These are phyloP conservation scores for Calycopis cecrops DNA, from an alignment of 1,140 invertebrate species.

Conservation along the genomic window DNA sequence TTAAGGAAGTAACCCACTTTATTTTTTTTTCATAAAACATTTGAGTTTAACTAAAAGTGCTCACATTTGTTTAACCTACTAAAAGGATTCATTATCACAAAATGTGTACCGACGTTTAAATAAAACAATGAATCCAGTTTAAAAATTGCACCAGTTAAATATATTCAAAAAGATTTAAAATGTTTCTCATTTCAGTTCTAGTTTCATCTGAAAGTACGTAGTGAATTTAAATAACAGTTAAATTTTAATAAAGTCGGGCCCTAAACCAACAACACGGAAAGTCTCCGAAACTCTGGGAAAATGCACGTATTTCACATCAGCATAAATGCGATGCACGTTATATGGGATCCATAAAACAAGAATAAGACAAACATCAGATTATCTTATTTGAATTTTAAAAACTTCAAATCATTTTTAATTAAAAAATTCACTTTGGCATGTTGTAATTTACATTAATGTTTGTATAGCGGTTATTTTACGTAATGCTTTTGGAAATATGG, in stretches of 20 bases:
- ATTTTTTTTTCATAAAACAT: too few species aligned
- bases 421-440: too few species aligned
- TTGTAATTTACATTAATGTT: too few species aligned
- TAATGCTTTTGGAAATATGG: too few species aligned
- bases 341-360: conserved; percentile 10
- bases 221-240: conserved; percentile 36
- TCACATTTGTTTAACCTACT: background rate
- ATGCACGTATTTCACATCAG: conserved; percentile 22
- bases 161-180: conserved; percentile 5
- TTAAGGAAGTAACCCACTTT: too few species aligned
- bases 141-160: background rate
- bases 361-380: background rate
- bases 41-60: too few species aligned
- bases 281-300: conserved; percentile 19
- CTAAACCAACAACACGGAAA: conserved; percentile 29
- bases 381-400: background rate
- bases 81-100: conserved; percentile 7
- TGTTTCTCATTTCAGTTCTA: conserved; percentile 6
- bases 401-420: too few species aligned
- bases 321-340: conserved; percentile 9
- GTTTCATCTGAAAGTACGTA: conserved; percentile 20
- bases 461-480: too few species aligned
- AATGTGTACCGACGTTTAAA: conserved; percentile 5
- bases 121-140: conserved; percentile 15
- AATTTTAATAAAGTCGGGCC: conserved; percentile 36